Conservation (phyloP, 1,140 invertebrate genomes). For the Ectropis grisescens region DNA sequence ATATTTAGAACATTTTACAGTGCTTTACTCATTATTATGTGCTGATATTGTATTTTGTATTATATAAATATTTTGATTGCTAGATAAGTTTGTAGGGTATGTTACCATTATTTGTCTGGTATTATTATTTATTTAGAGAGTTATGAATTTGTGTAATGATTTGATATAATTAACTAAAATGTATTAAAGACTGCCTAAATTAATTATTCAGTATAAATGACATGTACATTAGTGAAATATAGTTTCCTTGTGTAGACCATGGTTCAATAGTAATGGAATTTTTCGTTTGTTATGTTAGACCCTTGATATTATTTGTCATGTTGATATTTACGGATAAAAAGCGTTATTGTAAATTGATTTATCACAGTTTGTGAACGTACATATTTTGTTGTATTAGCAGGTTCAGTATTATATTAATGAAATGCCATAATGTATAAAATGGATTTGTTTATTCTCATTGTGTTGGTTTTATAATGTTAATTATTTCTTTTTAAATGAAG, state of each 20-base stretch:
- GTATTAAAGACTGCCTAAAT: slow-evolving; percentile 68
- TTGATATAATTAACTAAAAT: slow-evolving; percentile 50
- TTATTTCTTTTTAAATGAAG: slow-evolving; percentile 38
- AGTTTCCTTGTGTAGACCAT: too few species aligned
- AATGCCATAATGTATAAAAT: slow-evolving; percentile 66
- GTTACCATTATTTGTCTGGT: slow-evolving; percentile 61
- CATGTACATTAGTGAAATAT: slow-evolving; percentile 45
- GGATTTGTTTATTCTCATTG: slow-evolving; percentile 40
- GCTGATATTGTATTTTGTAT: slow-evolving; percentile 58
- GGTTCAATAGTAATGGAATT: too few species aligned
- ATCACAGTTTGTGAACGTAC: slow-evolving; percentile 30
- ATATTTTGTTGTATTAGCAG: slow-evolving; percentile 62
- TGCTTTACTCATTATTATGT: slow-evolving; percentile 55
- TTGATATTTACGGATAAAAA: slow-evolving; percentile 14
- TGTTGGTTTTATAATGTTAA: slow-evolving; percentile 12
- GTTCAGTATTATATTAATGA: slow-evolving; percentile 65
- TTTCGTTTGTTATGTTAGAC: too few species aligned
- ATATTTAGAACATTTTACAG: slow-evolving; percentile 67
- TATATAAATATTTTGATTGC: slow-evolving; percentile 32
- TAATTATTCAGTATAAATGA: slow-evolving; percentile 55
- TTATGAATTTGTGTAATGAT: slow-evolving; percentile 42
- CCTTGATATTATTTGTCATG: slow-evolving; percentile 13
- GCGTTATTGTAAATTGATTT: slow-evolving; percentile 9
- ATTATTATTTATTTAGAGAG: slow-evolving; percentile 51
- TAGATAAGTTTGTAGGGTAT: slow-evolving; percentile 53